Evolutionary conservation across 1,140 invertebrate genomes (phyloP).

Genomic region (Ostrea edulis): DNA sequence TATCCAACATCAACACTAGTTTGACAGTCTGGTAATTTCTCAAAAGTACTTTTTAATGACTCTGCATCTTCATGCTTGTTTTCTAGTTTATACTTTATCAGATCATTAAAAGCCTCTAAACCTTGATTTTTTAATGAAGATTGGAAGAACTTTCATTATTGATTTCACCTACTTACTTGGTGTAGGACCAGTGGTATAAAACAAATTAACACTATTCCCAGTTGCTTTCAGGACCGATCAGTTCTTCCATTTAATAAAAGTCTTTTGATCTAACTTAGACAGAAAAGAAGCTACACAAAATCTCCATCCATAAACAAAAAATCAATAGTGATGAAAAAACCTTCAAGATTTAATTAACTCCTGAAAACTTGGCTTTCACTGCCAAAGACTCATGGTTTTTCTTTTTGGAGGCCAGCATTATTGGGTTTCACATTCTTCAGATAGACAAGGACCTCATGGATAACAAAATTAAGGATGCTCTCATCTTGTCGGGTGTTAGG

Average conservation of each 20-base stretch:
- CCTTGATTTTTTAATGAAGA: slow-evolving; percentile 22
- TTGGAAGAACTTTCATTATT: slow-evolving; percentile 7
- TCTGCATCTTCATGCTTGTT: slow-evolving; percentile 5
- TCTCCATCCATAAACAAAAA: slow-evolving; percentile 28
- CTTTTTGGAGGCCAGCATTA: slow-evolving; percentile 20
- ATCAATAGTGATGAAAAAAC: slow-evolving; percentile 30
- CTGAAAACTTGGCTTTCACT: slow-evolving; percentile 27
- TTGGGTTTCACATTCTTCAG: not conserved
- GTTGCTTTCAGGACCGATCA: slow-evolving; percentile 30
- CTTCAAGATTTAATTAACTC: slow-evolving; percentile 39
- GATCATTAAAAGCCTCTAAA: slow-evolving; percentile 20
- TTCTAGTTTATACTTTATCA: not conserved
- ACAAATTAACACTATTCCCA: slow-evolving; percentile 21
- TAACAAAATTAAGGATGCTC: slow-evolving; percentile 17
- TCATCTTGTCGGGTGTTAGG: not conserved
- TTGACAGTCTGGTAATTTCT: slow-evolving; percentile 3
- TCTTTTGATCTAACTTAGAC: slow-evolving; percentile 32
- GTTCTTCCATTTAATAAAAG: slow-evolving; percentile 28
- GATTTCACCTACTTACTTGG: not conserved
- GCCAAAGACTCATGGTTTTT: not conserved
- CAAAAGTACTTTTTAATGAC: slow-evolving; percentile 15
- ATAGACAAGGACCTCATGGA: not conserved
- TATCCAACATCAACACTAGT: not conserved
- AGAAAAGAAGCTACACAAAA: slow-evolving; percentile 34
- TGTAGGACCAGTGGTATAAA: not conserved